phyloP scores from a whole-genome alignment of 2,888 invertebrate species.

The Thecophora atra region DNA sequence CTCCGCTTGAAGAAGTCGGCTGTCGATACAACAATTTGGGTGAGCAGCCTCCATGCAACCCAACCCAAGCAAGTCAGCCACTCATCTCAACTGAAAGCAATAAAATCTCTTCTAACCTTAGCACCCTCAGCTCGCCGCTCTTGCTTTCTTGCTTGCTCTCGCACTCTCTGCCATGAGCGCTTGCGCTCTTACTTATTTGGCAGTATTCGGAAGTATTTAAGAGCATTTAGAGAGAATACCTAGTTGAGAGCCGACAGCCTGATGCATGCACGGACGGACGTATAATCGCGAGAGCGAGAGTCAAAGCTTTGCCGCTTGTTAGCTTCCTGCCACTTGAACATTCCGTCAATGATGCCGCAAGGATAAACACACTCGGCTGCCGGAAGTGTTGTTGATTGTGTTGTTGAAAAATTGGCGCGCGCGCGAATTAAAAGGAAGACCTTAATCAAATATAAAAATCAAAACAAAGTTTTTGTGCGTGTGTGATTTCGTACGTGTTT shows the following conservation, averaged over 20 bases:
- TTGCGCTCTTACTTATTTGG: not conserved
- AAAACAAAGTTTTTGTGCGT: slow-evolving; percentile 21
- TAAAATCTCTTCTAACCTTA: not conserved
- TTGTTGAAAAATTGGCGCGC: slow-evolving; percentile 9
- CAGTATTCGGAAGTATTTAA: slow-evolving; percentile 27
- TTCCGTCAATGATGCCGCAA: slow-evolving; percentile 60
- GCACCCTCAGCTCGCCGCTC: slow-evolving; percentile 15
- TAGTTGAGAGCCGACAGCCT: slow-evolving; percentile 25
- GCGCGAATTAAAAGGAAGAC: not conserved
- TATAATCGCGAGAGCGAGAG: slow-evolving; percentile 10
- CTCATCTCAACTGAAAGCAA: not conserved
- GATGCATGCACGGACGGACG: not conserved
- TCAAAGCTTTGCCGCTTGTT: slow-evolving; percentile 21
- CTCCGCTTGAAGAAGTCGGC: not conserved
- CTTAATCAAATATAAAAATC: slow-evolving; percentile 20
- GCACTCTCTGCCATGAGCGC: not conserved
- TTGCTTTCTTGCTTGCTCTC: not conserved
- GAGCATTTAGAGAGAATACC: slow-evolving; percentile 37
- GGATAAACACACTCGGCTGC: slow-evolving; percentile 55
- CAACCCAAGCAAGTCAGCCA: not conserved
- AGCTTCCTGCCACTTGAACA: slow-evolving; percentile 54
- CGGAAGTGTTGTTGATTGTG: slow-evolving; percentile 9
- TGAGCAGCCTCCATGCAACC: not conserved
- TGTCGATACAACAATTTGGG: not conserved
- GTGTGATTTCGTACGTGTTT: not conserved